Base-by-base conservation (phyloP, 2,888 invertebrate species). In the Apantesis nais region DNA sequence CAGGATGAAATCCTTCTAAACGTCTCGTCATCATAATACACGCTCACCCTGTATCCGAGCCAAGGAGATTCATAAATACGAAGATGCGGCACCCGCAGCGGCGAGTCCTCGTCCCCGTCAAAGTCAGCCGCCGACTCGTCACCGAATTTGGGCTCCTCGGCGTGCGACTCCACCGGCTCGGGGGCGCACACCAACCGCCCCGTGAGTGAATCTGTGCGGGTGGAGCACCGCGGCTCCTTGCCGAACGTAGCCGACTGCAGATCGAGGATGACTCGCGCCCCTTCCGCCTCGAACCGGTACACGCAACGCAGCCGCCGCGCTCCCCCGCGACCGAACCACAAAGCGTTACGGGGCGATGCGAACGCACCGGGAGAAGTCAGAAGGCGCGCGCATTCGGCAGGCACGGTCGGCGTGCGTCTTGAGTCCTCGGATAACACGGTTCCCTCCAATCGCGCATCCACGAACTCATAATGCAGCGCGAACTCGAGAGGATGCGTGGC, bases 271-370 rank as follows among this genome's bases (percentile, higher is more conserved):
- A 97, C 96, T 66, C 97, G 94, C 82, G 97, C 97, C 39, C 96
- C 96, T 0, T 95, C 91, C 25, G 97, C 97, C 86, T 97, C 97
- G 79, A 98, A 96, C 72, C 98, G 96, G 88, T 97, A 98, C 68
- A 97, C 95, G 88, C 98, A 98, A 71, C 97, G 97, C 70, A 98
- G 90, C 77, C 97, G 97, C 75, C 95, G 96, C 48, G 97, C 96
- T 9, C 98, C 98, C 0, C 98, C 98, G 62, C 98, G 96, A 0
- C 98, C 98, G 87, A 97, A 98, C 83, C 98, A 96, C 87, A 98
- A 97, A 4, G 98, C 97, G 89, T 98, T 98, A 25, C 97, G 97
- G 77, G 97, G 96, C 61, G 97, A 95, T 0, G 97, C 96, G 84
- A 98, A 97, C 44, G 97, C 95, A 78, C 93, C 94, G 16, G 96